A percentile compares a stretch with the other conserved stretches of the same genome.
These are phyloP conservation scores for Drosophila nebulosa DNA, from an alignment of 1,140 invertebrate genomes.

Conservation along the genomic window DNA sequence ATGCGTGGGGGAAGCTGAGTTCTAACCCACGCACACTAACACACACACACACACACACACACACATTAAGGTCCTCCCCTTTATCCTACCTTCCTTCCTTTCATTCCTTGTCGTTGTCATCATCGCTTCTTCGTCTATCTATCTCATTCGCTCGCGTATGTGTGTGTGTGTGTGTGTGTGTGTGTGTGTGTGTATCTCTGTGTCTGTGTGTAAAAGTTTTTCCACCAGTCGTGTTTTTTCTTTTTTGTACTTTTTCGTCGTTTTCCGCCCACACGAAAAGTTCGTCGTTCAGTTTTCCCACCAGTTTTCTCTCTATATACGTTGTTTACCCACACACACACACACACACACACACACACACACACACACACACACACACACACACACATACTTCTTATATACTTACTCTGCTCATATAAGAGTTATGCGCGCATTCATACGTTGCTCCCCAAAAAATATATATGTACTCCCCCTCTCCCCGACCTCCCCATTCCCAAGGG, in stretches of 20 bases:
- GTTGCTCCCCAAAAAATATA: slow-evolving; percentile 20
- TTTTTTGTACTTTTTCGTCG: slow-evolving; percentile 41
- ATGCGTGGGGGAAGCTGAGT: slow-evolving; percentile 17
- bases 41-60: background rate
- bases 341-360: slow-evolving; percentile 39
- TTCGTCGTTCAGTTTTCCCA: slow-evolving; percentile 55
- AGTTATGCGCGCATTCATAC: slow-evolving; percentile 64
- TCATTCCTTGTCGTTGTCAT: slow-evolving; percentile 46
- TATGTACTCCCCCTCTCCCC: slow-evolving; percentile 31
- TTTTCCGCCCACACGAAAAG: slow-evolving; percentile 61
- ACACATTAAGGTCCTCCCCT: slow-evolving; percentile 15
- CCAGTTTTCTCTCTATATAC: slow-evolving; percentile 5
- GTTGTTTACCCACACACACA: slow-evolving; percentile 16
- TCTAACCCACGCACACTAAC: slow-evolving; percentile 5
- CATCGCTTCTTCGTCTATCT: slow-evolving; percentile 26
- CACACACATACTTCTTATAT: no score
- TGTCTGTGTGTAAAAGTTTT: slow-evolving; percentile 61
- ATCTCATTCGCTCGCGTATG: slow-evolving; percentile 55
- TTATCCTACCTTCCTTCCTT: no score
- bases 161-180: background rate
- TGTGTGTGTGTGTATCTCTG: no score
- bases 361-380: no score
- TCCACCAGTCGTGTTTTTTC: slow-evolving; percentile 61
- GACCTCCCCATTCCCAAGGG: no score
- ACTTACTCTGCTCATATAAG: slow-evolving; percentile 51